These are phyloP conservation scores for Paratilapia polleni DNA, from an alignment of 2,113 vertebrate genomes.

Conservation along the genomic window DNA sequence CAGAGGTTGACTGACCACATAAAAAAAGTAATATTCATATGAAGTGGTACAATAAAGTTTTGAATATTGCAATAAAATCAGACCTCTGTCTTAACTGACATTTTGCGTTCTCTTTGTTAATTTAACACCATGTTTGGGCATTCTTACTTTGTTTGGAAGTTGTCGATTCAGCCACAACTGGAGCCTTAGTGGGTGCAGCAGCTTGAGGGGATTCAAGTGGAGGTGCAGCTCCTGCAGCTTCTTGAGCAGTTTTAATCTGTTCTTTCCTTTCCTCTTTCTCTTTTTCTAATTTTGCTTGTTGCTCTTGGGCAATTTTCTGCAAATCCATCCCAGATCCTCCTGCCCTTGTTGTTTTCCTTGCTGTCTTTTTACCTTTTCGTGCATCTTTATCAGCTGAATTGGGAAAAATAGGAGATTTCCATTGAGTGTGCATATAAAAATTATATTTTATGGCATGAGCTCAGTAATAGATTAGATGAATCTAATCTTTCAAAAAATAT, in stretches of 20 bases:
- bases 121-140: not conserved
- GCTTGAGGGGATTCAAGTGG: constrained; percentile 20
- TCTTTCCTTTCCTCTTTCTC: constrained; percentile 60
- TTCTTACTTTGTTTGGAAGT: constrained; percentile 42
- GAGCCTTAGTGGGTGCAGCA: not conserved
- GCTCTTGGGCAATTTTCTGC: constrained; percentile 69
- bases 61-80: too few relatives aligned
- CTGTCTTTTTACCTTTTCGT: constrained; percentile 68
- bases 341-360: constrained; percentile 72
- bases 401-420: not conserved
- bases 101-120: not conserved
- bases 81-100: not conserved
- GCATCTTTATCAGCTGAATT: constrained; percentile 68
- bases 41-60: not conserved
- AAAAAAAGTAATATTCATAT: not conserved
- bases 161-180: not conserved
- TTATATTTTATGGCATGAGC: not conserved
- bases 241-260: constrained; percentile 55
- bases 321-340: constrained; percentile 70
- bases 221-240: constrained; percentile 33
- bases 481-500: not conserved
- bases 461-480: not conserved
- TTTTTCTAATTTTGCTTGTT: constrained; percentile 68
- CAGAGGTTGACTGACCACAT: not conserved
- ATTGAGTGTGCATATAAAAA: not conserved